Percentiles rank a stretch among this genome's conserved stretches.
These are phyloP conservation scores for Crypturellus undulatus DNA, from an alignment of 2,113 vertebrate species.

Conservation along the genomic window DNA sequence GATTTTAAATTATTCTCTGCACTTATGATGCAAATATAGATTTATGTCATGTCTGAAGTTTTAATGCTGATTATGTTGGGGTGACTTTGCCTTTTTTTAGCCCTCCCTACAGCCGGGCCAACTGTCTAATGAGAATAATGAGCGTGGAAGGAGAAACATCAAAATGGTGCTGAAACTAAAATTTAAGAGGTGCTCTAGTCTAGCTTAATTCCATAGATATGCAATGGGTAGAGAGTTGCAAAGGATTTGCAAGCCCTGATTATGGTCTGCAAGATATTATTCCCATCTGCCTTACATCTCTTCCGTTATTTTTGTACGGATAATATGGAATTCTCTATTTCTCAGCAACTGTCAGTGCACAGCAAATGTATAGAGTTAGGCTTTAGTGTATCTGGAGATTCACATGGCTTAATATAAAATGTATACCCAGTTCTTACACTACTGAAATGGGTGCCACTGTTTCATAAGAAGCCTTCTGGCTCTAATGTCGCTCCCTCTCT, in stretches of 20 bases:
- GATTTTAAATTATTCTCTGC: neutral
- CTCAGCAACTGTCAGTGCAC: neutral
- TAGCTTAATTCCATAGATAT: neutral
- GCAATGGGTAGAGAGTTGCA: neutral
- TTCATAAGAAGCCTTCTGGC: neutral
- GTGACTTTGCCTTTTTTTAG: neutral
- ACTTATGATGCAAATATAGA: neutral
- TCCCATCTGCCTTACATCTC: neutral
- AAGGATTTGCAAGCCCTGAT: neutral
- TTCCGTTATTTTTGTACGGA: neutral
- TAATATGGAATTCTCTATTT: neutral
- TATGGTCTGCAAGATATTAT: neutral
- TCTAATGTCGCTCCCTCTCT: neutral
- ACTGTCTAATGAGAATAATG: neutral
- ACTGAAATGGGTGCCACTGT: neutral
- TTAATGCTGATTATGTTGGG: neutral
- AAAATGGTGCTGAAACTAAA: neutral
- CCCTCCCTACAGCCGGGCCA: neutral
- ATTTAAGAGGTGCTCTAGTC: accelerated
- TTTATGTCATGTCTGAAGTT: neutral
- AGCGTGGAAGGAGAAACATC: neutral
- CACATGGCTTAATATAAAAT: neutral
- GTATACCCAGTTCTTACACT: neutral
- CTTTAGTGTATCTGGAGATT: neutral
- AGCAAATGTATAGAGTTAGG: neutral